Evolutionary conservation across 2,113 vertebrate species (phyloP).

Genomic region (Meleagris gallopavo): DNA sequence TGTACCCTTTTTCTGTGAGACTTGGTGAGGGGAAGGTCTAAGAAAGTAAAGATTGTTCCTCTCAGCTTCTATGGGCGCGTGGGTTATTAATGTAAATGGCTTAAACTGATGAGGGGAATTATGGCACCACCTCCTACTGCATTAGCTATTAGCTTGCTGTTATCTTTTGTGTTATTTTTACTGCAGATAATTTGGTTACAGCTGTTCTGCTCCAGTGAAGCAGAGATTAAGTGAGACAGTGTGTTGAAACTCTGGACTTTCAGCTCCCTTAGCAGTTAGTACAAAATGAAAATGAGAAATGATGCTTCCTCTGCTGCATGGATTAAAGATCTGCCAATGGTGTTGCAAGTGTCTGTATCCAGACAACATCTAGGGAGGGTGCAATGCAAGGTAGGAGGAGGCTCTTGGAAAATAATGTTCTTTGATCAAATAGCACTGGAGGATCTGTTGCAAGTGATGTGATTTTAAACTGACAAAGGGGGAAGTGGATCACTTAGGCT

Average conservation of each 20-base stretch:
- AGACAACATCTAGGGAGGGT: neutral
- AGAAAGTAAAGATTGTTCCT: neutral
- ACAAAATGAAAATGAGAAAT: conserved; percentile 21
- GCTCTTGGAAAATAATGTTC: neutral
- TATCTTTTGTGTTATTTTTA: conserved; percentile 18
- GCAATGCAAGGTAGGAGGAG: neutral
- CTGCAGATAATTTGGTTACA: conserved; percentile 25
- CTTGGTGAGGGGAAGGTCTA: accelerated
- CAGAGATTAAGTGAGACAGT: neutral
- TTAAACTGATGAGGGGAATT: neutral
- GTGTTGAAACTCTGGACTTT: conserved; percentile 9
- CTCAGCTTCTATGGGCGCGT: neutral
- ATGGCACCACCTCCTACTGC: neutral
- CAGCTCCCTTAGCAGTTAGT: neutral
- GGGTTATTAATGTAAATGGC: neutral
- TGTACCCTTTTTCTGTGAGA: accelerated
- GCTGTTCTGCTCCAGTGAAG: conserved; percentile 42
- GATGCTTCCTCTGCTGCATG: neutral
- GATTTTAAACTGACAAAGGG: neutral
- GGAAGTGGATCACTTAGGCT: neutral
- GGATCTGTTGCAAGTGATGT: neutral
- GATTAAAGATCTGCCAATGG: neutral
- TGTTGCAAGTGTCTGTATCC: neutral
- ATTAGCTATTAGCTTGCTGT: neutral
- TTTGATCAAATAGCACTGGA: neutral